These are phyloP conservation scores for Oreamnos americanus DNA, from an alignment of 2,113 vertebrate species.

Conservation along the genomic window DNA sequence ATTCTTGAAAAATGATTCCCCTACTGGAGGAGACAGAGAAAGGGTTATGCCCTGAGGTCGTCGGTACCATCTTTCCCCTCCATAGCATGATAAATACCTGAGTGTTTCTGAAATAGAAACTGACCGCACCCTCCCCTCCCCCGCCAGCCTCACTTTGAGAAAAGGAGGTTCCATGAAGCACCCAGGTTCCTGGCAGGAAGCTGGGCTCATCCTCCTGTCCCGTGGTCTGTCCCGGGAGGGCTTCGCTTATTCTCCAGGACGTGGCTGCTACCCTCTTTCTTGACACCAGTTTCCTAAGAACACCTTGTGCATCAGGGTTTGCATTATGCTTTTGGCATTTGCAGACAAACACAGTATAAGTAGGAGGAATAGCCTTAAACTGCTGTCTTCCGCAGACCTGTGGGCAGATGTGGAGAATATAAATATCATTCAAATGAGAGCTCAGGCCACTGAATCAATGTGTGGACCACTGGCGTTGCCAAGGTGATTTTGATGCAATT, in stretches of 20 bases:
- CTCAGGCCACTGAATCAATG: background rate
- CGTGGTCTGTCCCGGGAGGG: background rate
- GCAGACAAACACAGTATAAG: background rate
- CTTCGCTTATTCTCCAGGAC: background rate
- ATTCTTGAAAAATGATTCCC: background rate
- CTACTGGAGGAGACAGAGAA: background rate
- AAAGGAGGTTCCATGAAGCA: background rate
- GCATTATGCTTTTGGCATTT: background rate
- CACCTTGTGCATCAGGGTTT: background rate
- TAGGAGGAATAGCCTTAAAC: background rate
- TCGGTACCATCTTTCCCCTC: background rate
- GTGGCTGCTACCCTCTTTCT: background rate
- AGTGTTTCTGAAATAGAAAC: background rate
- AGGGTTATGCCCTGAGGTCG: background rate
- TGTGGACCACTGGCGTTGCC: background rate
- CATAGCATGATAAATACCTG: background rate
- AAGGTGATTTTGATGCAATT: conserved; percentile 27
- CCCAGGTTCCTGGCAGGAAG: background rate
- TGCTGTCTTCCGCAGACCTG: background rate
- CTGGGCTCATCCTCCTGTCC: background rate
- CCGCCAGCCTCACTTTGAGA: background rate
- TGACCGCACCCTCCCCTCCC: accelerated
- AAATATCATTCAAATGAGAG: background rate
- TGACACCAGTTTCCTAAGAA: background rate
- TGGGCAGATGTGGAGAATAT: background rate